Evolutionary conservation across 2,113 vertebrate genomes (phyloP).

Genomic region (Cryptotis parvus): DNA sequence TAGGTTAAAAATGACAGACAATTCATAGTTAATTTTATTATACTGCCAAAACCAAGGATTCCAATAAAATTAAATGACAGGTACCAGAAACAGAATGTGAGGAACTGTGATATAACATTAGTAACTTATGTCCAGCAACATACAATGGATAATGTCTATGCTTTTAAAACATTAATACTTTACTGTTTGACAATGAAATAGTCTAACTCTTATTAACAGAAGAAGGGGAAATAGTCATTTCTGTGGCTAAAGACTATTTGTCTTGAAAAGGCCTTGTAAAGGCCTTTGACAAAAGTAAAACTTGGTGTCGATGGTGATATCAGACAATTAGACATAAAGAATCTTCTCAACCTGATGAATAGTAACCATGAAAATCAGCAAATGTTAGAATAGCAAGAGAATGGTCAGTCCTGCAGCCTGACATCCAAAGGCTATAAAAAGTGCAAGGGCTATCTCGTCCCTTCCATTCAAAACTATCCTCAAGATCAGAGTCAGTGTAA

Average conservation of each 20-base stretch:
- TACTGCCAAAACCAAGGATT: background rate
- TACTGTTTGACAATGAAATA: background rate
- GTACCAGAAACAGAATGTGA: background rate
- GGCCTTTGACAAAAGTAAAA: background rate
- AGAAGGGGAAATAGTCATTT: background rate
- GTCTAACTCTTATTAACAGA: background rate
- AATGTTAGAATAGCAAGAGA: background rate
- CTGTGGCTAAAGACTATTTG: no score
- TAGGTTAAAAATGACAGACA: background rate
- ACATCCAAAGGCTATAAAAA: background rate
- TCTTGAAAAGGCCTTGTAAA: background rate
- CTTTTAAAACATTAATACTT: slow-evolving; percentile 3
- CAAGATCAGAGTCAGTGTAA: background rate
- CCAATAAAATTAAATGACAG: background rate
- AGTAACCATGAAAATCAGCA: background rate
- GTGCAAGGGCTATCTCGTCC: no score
- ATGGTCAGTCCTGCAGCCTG: background rate
- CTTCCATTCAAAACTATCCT: background rate
- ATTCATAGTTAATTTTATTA: no score
- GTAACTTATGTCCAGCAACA: background rate
- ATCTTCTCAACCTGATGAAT: background rate
- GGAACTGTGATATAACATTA: background rate
- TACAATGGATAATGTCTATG: background rate
- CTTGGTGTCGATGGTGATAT: background rate
- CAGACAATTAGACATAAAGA: background rate